A percentile compares a stretch with the other conserved stretches of the same genome.
Conservation (phyloP, 2,797 vertebrate species). For the Alectoris magna region DNA sequence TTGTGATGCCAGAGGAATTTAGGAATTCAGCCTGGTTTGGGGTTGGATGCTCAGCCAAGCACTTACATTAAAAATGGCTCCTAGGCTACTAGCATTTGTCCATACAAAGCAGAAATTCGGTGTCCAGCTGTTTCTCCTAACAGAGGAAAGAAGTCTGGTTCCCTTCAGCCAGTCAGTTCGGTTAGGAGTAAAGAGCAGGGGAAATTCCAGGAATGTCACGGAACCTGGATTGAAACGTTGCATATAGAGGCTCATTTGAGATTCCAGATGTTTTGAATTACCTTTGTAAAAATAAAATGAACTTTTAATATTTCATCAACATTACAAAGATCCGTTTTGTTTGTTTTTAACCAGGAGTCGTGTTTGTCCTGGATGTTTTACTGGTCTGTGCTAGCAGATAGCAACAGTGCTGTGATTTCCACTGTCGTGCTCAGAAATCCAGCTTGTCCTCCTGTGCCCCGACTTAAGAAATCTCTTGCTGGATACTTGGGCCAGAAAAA, state of each 20-base stretch:
- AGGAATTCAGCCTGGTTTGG: background rate
- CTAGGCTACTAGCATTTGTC: background rate
- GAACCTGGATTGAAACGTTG: slow-evolving; percentile 1
- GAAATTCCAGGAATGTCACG: slow-evolving; percentile 40
- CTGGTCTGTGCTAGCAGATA: background rate
- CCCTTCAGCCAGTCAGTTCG: slow-evolving; percentile 8
- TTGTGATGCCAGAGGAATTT: background rate
- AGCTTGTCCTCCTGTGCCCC: slow-evolving; percentile 39
- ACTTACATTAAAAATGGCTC: background rate
- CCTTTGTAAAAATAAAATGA: slow-evolving; percentile 14
- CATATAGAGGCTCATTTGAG: background rate
- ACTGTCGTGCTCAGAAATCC: background rate
- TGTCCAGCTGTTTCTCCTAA: slow-evolving; percentile 32
- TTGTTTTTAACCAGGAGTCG: slow-evolving; percentile 18
- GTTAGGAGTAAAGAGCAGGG: background rate
- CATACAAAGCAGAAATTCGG: background rate
- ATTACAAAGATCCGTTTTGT: background rate
- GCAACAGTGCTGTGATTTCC: background rate
- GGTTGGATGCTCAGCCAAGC: background rate
- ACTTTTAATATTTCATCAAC: slow-evolving; percentile 9
- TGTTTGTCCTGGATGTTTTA: slow-evolving; percentile 3
- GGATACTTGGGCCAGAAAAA: slow-evolving; percentile 23
- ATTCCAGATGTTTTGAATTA: slow-evolving; percentile 56
- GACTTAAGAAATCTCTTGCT: slow-evolving; percentile 34
- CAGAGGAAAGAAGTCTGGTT: background rate